A percentile compares a stretch with the other conserved stretches of the same genome.
phyloP scores from a whole-genome alignment of 2,113 vertebrate species.

The Mionectes macconnelli region DNA sequence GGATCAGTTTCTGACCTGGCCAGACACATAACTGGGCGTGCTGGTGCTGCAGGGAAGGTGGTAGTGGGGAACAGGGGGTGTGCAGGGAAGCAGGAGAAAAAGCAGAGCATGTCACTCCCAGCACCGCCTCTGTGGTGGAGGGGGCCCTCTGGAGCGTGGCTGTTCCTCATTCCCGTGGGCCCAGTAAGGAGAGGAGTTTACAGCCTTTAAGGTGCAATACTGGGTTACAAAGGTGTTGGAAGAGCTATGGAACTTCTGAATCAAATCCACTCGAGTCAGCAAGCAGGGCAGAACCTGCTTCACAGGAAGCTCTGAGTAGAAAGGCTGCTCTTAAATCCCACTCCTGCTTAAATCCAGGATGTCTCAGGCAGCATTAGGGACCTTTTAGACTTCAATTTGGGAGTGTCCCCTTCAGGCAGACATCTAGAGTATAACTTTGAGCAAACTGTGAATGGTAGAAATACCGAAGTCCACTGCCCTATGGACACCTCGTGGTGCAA shows the following conservation, averaged over 20 bases:
- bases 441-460: background rate
- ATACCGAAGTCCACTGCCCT: background rate
- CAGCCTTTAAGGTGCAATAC: background rate
- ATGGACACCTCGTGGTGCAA: background rate
- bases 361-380: background rate
- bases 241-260: background rate
- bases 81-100: background rate
- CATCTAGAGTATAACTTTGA: background rate
- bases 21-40: background rate
- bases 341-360: background rate
- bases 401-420: background rate
- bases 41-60: background rate
- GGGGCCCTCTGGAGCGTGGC: background rate
- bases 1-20: background rate
- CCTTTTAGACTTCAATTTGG: background rate
- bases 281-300: background rate
- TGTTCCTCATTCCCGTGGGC: background rate
- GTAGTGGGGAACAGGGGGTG: background rate
- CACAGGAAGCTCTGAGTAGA: background rate
- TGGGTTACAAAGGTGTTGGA: background rate
- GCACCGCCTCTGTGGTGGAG: background rate
- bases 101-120: background rate
- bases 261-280: background rate
- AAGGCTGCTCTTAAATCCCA: background rate
- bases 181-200: background rate